A percentile compares a stretch with the other conserved stretches of the same genome.
phyloP scores from a whole-genome alignment of 1,140 invertebrate species.

The Trypoxylus dichotomus region DNA sequence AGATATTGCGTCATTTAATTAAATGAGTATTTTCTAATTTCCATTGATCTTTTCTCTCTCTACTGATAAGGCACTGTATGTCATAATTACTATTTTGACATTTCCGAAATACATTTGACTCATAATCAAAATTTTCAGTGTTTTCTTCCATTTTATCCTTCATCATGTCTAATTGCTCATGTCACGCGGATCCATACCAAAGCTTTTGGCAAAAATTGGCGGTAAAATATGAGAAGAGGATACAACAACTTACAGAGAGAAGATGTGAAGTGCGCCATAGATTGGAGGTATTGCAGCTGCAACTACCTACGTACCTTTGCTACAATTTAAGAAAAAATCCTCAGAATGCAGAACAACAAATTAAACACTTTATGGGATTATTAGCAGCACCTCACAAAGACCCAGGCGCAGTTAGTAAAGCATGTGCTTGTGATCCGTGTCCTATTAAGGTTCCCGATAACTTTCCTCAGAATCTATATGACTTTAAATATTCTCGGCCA shows the following conservation, averaged over 20 bases:
- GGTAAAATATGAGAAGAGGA: background rate
- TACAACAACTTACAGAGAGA: background rate
- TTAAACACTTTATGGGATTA: background rate
- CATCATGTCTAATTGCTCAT: slow-evolving; percentile 7
- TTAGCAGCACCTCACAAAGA: background rate
- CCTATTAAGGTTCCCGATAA: slow-evolving; percentile 7
- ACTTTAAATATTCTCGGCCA: background rate
- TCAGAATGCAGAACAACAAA: background rate
- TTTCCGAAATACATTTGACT: background rate
- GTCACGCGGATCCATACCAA: background rate
- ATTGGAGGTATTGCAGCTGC: background rate
- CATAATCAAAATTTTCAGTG: slow-evolving; percentile 2
- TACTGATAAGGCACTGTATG: background rate
- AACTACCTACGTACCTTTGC: background rate
- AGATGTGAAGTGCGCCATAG: background rate
- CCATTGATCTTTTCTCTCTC: no score
- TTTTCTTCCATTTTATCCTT: background rate
- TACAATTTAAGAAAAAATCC: slow-evolving; percentile 2
- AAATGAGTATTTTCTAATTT: no score
- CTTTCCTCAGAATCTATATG: background rate
- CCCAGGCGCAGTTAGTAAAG: background rate
- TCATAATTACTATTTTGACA: background rate
- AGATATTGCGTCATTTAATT: no score
- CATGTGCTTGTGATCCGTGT: background rate
- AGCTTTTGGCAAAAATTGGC: background rate